Conservation (phyloP, 2,888 invertebrate genomes). For the Mesorhabditis sp. region DNA sequence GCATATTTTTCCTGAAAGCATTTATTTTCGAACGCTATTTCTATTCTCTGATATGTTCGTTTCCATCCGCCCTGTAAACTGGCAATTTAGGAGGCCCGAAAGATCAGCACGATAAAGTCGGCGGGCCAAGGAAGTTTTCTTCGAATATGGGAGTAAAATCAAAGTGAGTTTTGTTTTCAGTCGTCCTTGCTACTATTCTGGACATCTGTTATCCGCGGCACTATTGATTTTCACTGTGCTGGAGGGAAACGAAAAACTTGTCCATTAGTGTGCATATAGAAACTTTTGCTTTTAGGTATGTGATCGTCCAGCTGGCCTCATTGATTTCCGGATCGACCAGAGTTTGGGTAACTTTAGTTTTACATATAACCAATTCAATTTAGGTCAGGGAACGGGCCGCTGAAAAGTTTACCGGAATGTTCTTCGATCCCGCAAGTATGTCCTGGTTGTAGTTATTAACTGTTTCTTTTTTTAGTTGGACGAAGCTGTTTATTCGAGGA, state of each 20-base stretch:
- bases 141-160: conserved; percentile 53
- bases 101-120: neutral
- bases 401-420: conserved; percentile 47
- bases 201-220: too few relatives aligned
- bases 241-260: too few relatives aligned
- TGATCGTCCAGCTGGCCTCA: conserved; percentile 51
- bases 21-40: too few relatives aligned
- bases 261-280: too few relatives aligned
- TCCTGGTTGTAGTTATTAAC: conserved; percentile 9
- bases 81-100: too few relatives aligned
- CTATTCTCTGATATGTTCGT: too few relatives aligned
- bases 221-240: too few relatives aligned
- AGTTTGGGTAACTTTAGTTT: conserved; percentile 30
- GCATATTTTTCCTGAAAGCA: too few relatives aligned
- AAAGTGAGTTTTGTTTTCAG: conserved; percentile 37
- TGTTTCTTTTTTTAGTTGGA: conserved; percentile 69
- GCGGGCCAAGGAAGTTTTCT: too few relatives aligned
- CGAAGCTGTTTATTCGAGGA: conserved; percentile 70
- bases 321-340: conserved; percentile 51
- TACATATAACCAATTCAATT: neutral
- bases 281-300: conserved; percentile 38
- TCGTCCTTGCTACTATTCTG: neutral
- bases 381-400: conserved; percentile 48
- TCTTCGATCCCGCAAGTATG: conserved; percentile 54
- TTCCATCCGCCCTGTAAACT: too few relatives aligned